phyloP scores from a whole-genome alignment of 2,113 vertebrate species.

The Typhlomys cinereus region DNA sequence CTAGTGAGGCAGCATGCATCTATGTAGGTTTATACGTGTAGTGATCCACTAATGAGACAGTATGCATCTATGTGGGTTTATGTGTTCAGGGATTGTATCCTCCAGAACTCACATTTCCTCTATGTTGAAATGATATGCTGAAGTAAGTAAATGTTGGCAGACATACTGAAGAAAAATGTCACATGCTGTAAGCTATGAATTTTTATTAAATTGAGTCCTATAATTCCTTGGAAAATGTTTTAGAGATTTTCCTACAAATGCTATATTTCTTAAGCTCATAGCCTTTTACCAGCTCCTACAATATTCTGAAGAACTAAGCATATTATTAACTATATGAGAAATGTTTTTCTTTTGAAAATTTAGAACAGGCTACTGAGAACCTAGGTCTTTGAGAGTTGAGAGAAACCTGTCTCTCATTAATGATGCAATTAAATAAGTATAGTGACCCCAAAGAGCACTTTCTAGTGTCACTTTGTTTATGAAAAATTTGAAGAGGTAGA shows the following conservation, averaged over 20 bases:
- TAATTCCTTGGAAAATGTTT: conserved; percentile 46
- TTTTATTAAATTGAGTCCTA: conserved; percentile 40
- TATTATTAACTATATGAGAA: background rate
- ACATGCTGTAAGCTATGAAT: background rate
- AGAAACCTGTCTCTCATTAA: conserved; percentile 31
- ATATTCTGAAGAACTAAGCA: conserved; percentile 42
- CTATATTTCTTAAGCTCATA: conserved; percentile 28
- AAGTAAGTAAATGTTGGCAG: conserved; percentile 53
- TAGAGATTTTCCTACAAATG: conserved; percentile 18
- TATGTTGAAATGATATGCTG: background rate
- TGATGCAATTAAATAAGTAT: conserved; percentile 33
- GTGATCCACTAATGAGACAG: no score
- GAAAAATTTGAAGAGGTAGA: conserved; percentile 3
- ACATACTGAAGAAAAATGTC: conserved; percentile 17
- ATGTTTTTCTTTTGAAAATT: conserved; percentile 48
- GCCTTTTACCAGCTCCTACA: background rate
- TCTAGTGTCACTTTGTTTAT: background rate
- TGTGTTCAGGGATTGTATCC: background rate
- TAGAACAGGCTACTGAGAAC: background rate
- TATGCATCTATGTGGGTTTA: background rate
- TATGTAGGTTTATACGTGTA: background rate
- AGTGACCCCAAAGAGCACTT: background rate
- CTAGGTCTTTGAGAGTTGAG: background rate
- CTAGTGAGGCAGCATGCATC: background rate
- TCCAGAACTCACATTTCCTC: conserved; percentile 21